A percentile compares a stretch with the other conserved stretches of the same genome.
These are phyloP conservation scores for Bryconaethiops microstoma DNA, from an alignment of 2,797 vertebrate species.

Conservation along the genomic window DNA sequence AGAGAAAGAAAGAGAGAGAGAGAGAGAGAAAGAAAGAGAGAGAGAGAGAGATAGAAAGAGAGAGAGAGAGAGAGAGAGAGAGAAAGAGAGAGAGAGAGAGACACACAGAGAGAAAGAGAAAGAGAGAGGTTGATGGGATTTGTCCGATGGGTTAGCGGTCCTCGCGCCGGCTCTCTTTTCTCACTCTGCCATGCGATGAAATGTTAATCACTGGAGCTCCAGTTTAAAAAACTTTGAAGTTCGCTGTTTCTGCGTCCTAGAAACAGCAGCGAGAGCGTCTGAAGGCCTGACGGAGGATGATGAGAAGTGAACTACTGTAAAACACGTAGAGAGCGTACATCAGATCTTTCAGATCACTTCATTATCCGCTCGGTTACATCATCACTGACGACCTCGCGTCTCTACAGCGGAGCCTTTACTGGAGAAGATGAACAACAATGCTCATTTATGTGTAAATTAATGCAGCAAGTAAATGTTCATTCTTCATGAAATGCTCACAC, in stretches of 20 bases:
- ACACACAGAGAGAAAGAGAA: too few relatives aligned
- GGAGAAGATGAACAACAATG: too few relatives aligned
- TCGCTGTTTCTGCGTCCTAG: background rate
- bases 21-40: background rate
- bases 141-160: background rate
- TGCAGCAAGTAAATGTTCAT: too few relatives aligned
- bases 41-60: background rate
- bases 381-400: too few relatives aligned
- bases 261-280: background rate
- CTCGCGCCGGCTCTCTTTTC: background rate
- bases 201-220: slow-evolving; percentile 4
- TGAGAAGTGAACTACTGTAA: background rate
- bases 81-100: too few relatives aligned
- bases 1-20: background rate
- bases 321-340: background rate
- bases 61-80: background rate
- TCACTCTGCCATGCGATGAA: background rate
- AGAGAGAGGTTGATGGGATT: background rate
- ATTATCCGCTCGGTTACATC: background rate
- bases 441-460: too few relatives aligned
- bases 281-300: background rate
- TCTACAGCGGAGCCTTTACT: too few relatives aligned
- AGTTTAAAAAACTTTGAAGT: background rate
- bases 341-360: background rate
- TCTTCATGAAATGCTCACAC: too few relatives aligned